These are phyloP conservation scores for Drosophila arizonae DNA, from an alignment of 1,140 invertebrate genomes.

Conservation along the genomic window DNA sequence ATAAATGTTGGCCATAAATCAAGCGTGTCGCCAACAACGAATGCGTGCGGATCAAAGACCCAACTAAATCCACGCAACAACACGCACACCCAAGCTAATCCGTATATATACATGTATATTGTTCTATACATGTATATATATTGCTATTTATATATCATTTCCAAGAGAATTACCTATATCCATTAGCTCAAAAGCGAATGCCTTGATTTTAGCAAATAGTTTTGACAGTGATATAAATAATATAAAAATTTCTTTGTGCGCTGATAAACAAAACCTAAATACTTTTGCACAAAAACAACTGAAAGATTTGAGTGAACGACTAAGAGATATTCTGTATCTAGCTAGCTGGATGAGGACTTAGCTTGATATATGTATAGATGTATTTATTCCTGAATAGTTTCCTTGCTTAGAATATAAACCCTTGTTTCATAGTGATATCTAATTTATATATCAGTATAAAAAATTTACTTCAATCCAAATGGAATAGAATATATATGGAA, in stretches of 20 bases:
- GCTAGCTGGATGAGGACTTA: no score
- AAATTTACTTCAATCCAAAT: no score
- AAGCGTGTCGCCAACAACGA: conserved; percentile 33
- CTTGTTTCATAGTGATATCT: no score
- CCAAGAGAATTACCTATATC: conserved; percentile 28
- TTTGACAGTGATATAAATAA: conserved; percentile 72
- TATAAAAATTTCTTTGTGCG: conserved; percentile 36
- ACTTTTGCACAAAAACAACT: conserved; percentile 53
- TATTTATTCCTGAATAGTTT: no score
- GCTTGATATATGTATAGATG: no score
- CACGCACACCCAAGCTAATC: conserved; percentile 16
- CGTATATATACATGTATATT: conserved; percentile 1
- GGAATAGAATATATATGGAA: no score
- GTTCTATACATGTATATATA: no score
- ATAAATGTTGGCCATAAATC: conserved; percentile 64
- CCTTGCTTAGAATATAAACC: no score
- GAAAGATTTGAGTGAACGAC: conserved; percentile 10
- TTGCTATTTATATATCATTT: conserved; percentile 5
- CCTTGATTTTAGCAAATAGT: conserved; percentile 35
- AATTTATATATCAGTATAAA: no score
- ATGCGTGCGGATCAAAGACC: conserved; percentile 53
- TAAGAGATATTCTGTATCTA: no score
- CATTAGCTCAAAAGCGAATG: conserved; percentile 23
- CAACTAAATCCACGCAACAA: conserved; percentile 42
- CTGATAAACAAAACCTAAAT: conserved; percentile 61